Conservation (phyloP, 2,888 invertebrate genomes). For the Megaustenia siamemsis region DNA sequence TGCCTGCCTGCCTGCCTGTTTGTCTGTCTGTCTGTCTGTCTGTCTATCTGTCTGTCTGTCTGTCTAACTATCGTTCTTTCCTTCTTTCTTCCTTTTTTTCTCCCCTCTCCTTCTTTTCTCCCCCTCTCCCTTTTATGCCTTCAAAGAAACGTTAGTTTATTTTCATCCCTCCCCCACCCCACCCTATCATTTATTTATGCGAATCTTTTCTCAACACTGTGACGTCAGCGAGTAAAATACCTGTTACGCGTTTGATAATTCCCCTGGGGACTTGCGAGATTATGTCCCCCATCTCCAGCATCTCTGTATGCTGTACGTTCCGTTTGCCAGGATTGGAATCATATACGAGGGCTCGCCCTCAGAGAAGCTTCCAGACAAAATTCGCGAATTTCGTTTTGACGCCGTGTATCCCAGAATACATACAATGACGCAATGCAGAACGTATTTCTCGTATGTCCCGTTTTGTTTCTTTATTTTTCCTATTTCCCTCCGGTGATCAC, state of each 20-base stretch:
- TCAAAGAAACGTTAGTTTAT: background rate
- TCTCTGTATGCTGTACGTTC: background rate
- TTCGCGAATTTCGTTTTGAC: constrained; percentile 7
- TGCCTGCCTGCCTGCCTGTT: background rate
- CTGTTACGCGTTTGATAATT: constrained; percentile 1
- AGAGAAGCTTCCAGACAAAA: constrained; percentile 10
- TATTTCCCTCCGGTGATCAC: background rate
- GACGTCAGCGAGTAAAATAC: constrained; percentile 19
- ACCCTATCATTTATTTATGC: constrained; percentile 1
- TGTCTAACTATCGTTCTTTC: background rate
- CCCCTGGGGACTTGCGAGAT: background rate
- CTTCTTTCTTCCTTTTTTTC: background rate
- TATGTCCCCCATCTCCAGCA: background rate
- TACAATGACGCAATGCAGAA: background rate
- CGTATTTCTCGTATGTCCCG: background rate
- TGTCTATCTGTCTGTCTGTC: constrained; percentile 25
- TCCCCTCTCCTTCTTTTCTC: background rate
- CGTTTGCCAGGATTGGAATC: constrained; percentile 1
- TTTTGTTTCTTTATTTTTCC: background rate
- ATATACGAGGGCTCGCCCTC: background rate
- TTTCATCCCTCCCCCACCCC: background rate
- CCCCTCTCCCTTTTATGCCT: background rate
- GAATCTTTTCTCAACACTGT: background rate
- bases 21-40: constrained; percentile 27
- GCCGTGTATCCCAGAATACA: background rate